Conservation (phyloP, 2,113 vertebrate genomes). For the Strix uralensis region DNA sequence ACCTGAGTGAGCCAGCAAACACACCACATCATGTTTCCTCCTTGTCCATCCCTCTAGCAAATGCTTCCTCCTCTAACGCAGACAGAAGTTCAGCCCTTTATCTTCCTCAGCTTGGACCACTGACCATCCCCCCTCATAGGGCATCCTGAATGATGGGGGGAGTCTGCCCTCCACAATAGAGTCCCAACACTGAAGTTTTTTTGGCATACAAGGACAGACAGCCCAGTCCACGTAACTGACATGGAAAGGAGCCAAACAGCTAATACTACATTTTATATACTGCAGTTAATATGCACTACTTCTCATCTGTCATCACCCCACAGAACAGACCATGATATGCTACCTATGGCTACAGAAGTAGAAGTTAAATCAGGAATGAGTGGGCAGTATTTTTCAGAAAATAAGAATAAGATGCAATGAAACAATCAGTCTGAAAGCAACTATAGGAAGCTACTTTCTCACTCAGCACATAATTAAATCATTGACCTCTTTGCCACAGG, state of each 20-base stretch:
- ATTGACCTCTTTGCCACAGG: not conserved
- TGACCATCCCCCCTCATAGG: rapidly evolving
- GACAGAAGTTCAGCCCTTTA: not conserved
- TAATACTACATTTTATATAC: not conserved
- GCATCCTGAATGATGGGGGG: not conserved
- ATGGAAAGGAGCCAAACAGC: not conserved
- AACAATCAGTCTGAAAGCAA: not conserved
- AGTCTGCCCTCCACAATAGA: not conserved
- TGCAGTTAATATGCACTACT: not conserved
- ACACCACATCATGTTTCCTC: not conserved
- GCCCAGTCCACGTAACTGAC: not conserved
- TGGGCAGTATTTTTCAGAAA: not conserved
- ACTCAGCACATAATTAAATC: not conserved
- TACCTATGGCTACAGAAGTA: not conserved
- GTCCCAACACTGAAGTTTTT: not conserved
- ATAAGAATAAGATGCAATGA: not conserved
- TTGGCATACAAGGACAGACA: not conserved
- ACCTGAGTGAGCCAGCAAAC: not conserved
- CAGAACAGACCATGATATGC: not conserved
- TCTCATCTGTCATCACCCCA: not conserved
- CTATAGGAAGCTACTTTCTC: not conserved
- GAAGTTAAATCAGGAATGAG: not conserved
- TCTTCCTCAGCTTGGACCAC: not conserved
- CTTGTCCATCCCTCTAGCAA: not conserved
- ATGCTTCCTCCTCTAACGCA: not conserved